Base-by-base conservation (phyloP, 1,140 invertebrate genomes). In the Drosophila chauvacae region DNA sequence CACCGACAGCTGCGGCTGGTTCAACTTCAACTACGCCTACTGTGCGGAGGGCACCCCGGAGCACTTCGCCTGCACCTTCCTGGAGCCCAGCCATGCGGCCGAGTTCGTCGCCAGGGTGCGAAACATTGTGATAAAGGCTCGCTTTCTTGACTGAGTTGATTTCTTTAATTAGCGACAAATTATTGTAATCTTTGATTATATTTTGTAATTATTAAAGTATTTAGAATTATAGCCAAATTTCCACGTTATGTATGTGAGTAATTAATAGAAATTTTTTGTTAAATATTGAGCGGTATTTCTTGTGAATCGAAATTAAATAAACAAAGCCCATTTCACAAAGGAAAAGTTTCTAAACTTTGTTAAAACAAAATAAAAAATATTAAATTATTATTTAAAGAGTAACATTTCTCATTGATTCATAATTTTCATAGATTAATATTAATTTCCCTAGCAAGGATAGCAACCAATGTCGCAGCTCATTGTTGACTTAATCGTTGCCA, bases 11-110 rank as follows among this genome's bases (percentile, higher is more conserved):
- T 84, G 81, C 20, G 37, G 26, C 3, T 84, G 81, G 72, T 45
- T 42, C 1, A 51, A 72, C 11, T 56, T 62, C 35, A 84, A 84
- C 33, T 80, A 69, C 30, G 81, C 77, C 18, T 57, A 35, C 16
- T 33, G 59, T 7, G 47, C 56, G 18, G 33, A 70, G n/a, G 81
- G 73, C 20, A 55, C 50, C 7, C 45, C 58, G 7, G 65, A 84
- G 44, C 33, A 42, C 26, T 70, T 85, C 7, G 44, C 56, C 18
- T 77, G 68, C 60, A 59, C 45, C 35, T 80, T 85, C 30, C 48
- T 11, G 4, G 50, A 85, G 6, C 51, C 72, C 2, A 28, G 62
- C 2, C 41, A 70, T 6, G 73, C 81, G 7, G 33, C 59, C 4
- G 45, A 85, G n/a, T 73, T 84, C 20, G 16, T 80, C 0, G n/a